Evolutionary conservation across 2,113 vertebrate genomes (phyloP).

Genomic region (Hassar affinis): DNA sequence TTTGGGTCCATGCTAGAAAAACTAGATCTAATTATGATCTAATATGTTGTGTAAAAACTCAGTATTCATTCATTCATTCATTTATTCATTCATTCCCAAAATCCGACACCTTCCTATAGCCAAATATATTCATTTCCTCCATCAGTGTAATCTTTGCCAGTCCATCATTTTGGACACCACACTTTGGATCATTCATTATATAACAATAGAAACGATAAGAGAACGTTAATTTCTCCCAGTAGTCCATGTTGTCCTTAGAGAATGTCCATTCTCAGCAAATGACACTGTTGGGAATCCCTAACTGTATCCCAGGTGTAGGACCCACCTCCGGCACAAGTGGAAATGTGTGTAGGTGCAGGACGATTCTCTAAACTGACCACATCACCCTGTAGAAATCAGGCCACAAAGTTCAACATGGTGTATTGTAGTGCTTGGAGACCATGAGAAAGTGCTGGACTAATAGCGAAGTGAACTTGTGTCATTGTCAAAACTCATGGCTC

Average conservation of each 20-base stretch:
- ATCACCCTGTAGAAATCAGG: background rate
- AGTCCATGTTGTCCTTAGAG: background rate
- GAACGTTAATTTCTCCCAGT: background rate
- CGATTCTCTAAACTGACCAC: background rate
- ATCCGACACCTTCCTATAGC: background rate
- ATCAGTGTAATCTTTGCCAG: background rate
- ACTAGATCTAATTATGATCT: background rate
- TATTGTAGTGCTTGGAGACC: background rate
- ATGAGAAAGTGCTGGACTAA: slow-evolving; percentile 25
- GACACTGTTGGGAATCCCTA: background rate
- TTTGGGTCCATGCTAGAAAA: slow-evolving; percentile 1
- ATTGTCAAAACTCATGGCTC: background rate
- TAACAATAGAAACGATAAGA: background rate
- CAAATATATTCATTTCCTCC: background rate
- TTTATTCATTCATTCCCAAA: background rate
- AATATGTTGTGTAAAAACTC: background rate
- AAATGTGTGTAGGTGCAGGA: background rate
- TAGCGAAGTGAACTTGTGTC: background rate
- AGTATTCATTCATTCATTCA: background rate
- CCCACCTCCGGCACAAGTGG: background rate
- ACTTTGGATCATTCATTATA: background rate
- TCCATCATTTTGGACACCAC: background rate
- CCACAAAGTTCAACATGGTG: background rate
- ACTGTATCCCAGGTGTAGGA: background rate
- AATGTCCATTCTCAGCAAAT: background rate